Base-by-base conservation (phyloP, 2,113 vertebrate genomes). In the Naja naja region DNA sequence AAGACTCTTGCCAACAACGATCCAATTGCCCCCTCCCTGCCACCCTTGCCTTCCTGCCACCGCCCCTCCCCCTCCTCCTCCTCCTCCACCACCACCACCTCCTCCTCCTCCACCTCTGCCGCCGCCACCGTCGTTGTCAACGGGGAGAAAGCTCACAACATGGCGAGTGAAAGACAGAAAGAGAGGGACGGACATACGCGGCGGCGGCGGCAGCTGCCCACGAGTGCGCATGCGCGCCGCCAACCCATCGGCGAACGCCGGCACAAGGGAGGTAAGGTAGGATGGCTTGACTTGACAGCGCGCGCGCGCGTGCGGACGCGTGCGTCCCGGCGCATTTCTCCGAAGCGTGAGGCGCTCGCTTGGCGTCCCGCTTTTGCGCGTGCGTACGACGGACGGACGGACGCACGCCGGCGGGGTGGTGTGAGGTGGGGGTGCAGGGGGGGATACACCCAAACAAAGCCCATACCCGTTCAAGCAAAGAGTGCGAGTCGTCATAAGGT, bases 81-180 rank as follows among this genome's bases (percentile, higher is more conserved):
- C 56, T 1, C 49, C 58, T 0, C 47, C 85, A 0, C 88, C 89
- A 11, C 64, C 49, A 20, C 85, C 89, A 49, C 47, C 47, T 1
- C 47, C 47, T 9, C 47, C 47, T 9, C 47, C 47, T 23, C 93
- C 85, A 89, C 93, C 93, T 56, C 92, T 91, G 69, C 92, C 88
- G 69, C 47, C 69, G 22, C 54, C 93, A 81, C 94, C 90, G 18
- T 91, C 92, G 90, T 55, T 88, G 92, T 92, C 91, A 88, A 88
- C 30, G 91, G 89, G 52, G 56, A 93, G 93, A 55, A 94, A 95
- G 94, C 94, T 95, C 95, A 93, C 95, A 96, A 96, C 96, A 96
- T 96, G 96, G 96, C 96, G 95, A 94, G 92, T 69, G 94, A 87
- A 45, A 91, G 94, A 92, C 91, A 90, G 92, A 95, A 85, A 92